Evolutionary conservation across 2,113 vertebrate genomes (phyloP).

Genomic region (Osmerus eperlanus): DNA sequence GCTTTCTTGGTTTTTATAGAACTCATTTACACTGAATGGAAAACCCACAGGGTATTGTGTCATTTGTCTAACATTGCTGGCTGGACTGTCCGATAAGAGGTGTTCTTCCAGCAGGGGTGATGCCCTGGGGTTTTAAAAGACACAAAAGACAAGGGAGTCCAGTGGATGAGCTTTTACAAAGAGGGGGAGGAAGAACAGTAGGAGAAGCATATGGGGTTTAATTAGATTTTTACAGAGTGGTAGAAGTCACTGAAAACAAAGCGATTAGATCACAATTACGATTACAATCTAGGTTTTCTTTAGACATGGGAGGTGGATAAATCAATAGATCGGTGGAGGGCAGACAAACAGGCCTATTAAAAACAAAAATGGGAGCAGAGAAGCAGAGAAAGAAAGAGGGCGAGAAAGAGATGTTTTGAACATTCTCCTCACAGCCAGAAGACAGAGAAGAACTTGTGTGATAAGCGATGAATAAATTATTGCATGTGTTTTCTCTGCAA

Average conservation of each 20-base stretch:
- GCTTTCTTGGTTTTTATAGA: conserved; percentile 55
- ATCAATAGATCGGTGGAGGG: conserved; percentile 51
- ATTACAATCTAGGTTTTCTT: conserved; percentile 44
- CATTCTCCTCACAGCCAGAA: conserved; percentile 2
- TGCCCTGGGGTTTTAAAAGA: conserved; percentile 9
- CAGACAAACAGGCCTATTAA: conserved; percentile 24
- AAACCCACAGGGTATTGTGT: conserved; percentile 49
- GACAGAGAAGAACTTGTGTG: conserved; percentile 46
- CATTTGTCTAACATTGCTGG: conserved; percentile 60
- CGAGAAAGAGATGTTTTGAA: conserved; percentile 10
- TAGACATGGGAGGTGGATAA: conserved; percentile 35
- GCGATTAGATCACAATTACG: conserved; percentile 50
- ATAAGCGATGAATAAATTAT: conserved; percentile 64
- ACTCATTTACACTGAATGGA: conserved; percentile 57
- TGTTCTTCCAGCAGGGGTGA: neutral
- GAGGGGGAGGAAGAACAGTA: conserved; percentile 22
- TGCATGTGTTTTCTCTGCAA: conserved; percentile 43
- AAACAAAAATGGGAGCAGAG: neutral
- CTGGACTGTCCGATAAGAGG: conserved; percentile 54
- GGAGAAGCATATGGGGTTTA: conserved; percentile 1
- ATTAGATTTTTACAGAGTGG: conserved; percentile 5
- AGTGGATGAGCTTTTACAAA: conserved; percentile 39
- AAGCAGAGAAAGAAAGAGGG: conserved; percentile 35
- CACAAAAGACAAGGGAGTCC: neutral
- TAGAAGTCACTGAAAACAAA: conserved; percentile 34